A percentile compares a stretch with the other conserved stretches of the same genome.
Evolutionary conservation across 2,888 invertebrate species (phyloP).

Genomic region (Nasonovia ribisnigri): DNA sequence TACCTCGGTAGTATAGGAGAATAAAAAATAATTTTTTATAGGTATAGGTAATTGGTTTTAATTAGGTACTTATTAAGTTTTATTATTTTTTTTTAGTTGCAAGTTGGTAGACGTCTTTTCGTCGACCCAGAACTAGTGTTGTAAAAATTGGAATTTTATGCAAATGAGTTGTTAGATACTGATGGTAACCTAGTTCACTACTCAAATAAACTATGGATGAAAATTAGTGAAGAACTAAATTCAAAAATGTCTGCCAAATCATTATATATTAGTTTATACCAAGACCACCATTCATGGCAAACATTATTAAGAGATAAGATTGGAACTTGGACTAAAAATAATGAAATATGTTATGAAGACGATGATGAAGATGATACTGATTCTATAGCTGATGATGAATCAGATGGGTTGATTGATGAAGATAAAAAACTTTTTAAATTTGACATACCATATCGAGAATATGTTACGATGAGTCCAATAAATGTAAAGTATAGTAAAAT

Average conservation of each 20-base stretch:
- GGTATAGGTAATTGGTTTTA: too few species aligned
- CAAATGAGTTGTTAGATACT: neutral
- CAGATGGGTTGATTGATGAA: neutral
- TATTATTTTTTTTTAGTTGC: neutral
- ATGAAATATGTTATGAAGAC: neutral
- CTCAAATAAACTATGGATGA: neutral
- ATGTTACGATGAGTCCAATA: neutral
- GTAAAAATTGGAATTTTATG: neutral
- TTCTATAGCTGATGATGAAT: neutral
- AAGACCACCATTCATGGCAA: neutral
- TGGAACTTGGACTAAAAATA: neutral
- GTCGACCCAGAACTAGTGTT: neutral
- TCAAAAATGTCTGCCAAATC: neutral
- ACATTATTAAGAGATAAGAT: neutral
- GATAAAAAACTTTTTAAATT: neutral
- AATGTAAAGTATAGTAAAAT: neutral
- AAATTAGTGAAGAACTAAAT: neutral
- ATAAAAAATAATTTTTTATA: too few species aligned
- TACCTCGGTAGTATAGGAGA: too few species aligned
- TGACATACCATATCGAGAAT: neutral
- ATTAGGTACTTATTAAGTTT: too few species aligned
- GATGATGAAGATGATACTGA: neutral
- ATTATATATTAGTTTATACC: neutral
- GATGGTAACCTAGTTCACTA: neutral
- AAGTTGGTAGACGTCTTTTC: neutral